Conservation (phyloP, 2,888 invertebrate genomes). For the Amorpha juglandis region DNA sequence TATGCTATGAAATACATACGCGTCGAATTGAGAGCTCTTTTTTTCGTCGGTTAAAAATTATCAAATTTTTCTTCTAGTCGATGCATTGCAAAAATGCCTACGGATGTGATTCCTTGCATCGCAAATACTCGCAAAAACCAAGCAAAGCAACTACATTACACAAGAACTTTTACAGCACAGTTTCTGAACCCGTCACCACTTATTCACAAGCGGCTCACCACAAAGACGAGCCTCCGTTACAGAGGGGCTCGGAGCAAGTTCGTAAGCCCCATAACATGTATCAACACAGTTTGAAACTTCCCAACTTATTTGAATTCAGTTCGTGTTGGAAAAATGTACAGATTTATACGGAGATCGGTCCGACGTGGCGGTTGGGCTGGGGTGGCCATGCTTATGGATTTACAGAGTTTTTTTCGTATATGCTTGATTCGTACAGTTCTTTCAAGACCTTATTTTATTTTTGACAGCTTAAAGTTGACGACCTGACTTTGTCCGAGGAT, state of each 20-base stretch:
- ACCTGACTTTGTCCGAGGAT: too few species aligned
- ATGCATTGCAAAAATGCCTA: too few species aligned
- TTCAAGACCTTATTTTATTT: too few species aligned
- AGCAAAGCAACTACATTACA: not conserved
- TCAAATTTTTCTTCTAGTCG: too few species aligned
- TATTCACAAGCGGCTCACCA: constrained; percentile 31
- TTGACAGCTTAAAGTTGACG: too few species aligned
- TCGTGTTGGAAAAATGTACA: constrained; percentile 58
- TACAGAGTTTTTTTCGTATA: too few species aligned
- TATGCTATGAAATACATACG: too few species aligned
- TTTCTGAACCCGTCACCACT: constrained; percentile 12
- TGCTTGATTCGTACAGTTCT: not conserved
- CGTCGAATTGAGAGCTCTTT: too few species aligned
- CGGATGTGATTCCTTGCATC: not conserved
- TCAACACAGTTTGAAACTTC: constrained; percentile 60
- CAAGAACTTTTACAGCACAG: not conserved
- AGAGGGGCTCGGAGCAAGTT: constrained; percentile 40
- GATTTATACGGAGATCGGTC: constrained; percentile 53
- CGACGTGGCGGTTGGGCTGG: constrained; percentile 27
- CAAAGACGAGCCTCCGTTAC: constrained; percentile 29
- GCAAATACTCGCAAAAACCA: not conserved
- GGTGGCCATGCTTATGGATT: not conserved
- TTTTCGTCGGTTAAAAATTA: too few species aligned
- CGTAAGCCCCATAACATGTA: constrained; percentile 59
- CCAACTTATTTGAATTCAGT: constrained; percentile 57